Evolutionary conservation across 1,140 invertebrate species (phyloP).

Genomic region (Cotesia chilonis): DNA sequence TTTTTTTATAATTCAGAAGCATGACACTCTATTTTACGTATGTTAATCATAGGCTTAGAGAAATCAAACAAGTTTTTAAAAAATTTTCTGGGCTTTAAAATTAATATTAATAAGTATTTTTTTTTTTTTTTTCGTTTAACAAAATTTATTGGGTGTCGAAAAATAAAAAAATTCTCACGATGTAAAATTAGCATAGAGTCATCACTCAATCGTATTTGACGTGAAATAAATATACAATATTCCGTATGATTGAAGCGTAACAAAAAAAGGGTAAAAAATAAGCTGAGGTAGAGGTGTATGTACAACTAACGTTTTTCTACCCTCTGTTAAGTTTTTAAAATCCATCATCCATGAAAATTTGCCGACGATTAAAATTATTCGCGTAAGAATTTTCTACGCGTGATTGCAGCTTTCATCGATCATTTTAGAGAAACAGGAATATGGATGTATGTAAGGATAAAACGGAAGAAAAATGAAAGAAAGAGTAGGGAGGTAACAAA

Average conservation of each 20-base stretch:
- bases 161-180: no score
- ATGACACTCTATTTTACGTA: no score
- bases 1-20: no score
- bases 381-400: conserved; percentile 7
- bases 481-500: no score
- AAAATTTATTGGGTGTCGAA: no score
- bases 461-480: no score
- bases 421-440: not conserved
- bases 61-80: no score
- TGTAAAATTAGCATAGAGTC: conserved; percentile 4
- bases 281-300: not conserved
- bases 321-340: not conserved
- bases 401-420: conserved; percentile 15
- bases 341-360: conserved; percentile 6
- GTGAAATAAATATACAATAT: conserved; percentile 9
- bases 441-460: not conserved
- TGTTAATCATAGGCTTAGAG: no score
- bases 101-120: no score
- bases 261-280: not conserved
- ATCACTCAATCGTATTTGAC: conserved; percentile 7
- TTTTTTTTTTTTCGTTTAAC: no score
- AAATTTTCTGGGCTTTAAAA: no score
- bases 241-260: conserved; percentile 13
- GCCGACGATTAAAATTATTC: conserved; percentile 3
- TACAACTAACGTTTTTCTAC: not conserved